These are phyloP conservation scores for Agonum fuliginosum DNA, from an alignment of 2,888 invertebrate genomes.

Conservation along the genomic window DNA sequence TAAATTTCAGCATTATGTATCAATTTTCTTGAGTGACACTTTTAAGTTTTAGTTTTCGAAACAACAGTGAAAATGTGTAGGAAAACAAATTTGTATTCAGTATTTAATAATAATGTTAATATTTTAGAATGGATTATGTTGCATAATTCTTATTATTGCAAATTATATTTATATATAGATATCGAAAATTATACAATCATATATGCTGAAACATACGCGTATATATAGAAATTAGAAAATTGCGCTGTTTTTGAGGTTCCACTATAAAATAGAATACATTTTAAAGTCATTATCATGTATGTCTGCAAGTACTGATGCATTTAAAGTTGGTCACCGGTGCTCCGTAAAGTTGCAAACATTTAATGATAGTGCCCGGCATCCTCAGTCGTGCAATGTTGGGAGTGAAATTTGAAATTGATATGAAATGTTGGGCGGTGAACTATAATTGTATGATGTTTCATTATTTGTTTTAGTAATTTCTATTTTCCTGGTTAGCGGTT, in stretches of 20 bases:
- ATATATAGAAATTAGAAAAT: too few relatives aligned
- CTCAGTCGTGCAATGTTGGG: conserved; percentile 31
- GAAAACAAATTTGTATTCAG: too few relatives aligned
- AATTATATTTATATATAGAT: neutral
- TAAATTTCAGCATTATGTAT: too few relatives aligned
- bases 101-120: too few relatives aligned
- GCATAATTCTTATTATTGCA: neutral
- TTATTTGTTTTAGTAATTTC: conserved; percentile 29
- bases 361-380: conserved; percentile 13
- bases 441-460: conserved; percentile 32
- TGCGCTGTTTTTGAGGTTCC: too few relatives aligned
- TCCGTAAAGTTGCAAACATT: conserved; percentile 24
- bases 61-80: too few relatives aligned
- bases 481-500: conserved; percentile 3
- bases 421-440: conserved; percentile 2
- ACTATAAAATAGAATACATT: neutral
- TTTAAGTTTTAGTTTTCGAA: too few relatives aligned
- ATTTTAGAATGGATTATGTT: too few relatives aligned
- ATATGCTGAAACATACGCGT: too few relatives aligned
- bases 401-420: conserved; percentile 40
- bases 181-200: too few relatives aligned
- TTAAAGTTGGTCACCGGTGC: neutral
- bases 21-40: too few relatives aligned
- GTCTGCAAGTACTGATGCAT: neutral
- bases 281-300: neutral